Evolutionary conservation across 1,140 invertebrate species (phyloP).

Genomic region (Camponotus floridanus): DNA sequence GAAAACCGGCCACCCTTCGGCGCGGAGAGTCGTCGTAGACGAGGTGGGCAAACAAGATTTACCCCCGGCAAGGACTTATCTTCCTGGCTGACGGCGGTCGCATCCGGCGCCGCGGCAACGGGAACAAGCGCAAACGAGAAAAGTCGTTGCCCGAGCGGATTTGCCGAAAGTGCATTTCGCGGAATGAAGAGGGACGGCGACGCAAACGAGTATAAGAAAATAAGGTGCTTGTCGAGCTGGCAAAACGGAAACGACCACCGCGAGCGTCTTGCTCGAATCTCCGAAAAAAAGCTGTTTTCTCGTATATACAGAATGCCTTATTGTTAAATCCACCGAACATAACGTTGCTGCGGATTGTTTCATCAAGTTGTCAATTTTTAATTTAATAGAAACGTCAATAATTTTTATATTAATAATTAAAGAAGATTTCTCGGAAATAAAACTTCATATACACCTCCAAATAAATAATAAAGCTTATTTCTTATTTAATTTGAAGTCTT

Average conservation of each 20-base stretch:
- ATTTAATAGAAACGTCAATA: neutral
- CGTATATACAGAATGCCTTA: conserved; percentile 1
- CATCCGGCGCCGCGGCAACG: conserved; percentile 30
- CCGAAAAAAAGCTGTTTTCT: conserved; percentile 15
- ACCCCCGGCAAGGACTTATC: conserved; percentile 67
- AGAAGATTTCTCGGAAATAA: neutral
- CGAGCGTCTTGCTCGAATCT: neutral
- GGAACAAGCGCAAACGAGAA: conserved; percentile 63
- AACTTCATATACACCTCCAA: too few relatives aligned
- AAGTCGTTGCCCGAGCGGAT: conserved; percentile 67
- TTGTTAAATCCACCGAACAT: too few relatives aligned
- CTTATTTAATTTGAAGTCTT: too few relatives aligned
- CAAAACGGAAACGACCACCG: conserved; percentile 33
- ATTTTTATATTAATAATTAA: neutral
- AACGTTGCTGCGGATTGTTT: too few relatives aligned
- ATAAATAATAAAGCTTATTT: too few relatives aligned
- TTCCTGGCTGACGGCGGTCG: conserved; percentile 53
- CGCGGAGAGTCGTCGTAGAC: conserved; percentile 33
- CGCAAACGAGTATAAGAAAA: conserved; percentile 63
- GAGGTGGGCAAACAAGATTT: conserved; percentile 72
- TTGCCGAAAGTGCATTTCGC: conserved; percentile 54
- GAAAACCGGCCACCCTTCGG: conserved; percentile 27
- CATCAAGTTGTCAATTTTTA: neutral
- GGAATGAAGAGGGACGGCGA: conserved; percentile 55
- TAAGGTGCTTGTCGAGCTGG: conserved; percentile 53